Base-by-base conservation (phyloP, 2,888 invertebrate species). In the Melanargia galathea region DNA sequence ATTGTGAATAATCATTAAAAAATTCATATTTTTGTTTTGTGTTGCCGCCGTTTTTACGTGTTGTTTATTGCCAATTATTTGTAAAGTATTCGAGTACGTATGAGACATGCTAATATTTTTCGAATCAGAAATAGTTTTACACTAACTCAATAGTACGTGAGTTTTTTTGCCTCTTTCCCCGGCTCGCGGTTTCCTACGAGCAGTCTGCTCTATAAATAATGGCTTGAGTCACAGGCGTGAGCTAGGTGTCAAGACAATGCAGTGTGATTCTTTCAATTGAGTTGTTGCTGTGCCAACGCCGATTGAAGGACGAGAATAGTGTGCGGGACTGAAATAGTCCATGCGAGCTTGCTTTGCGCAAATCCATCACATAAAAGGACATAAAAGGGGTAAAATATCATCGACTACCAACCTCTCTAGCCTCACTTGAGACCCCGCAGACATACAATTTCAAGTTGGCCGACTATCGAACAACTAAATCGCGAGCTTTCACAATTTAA, bases 201-300 rank as follows among this genome's bases (percentile, higher is more conserved):
- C 63, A 43, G 70, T 63, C 66, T 65, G 56, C 52, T 62, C 67
- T 71, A 71, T 67, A 59, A 69, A 69, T 71, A 70, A 65, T 64
- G 63, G 11, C 60, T 67, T 70, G 66, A 70, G 63, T 71, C 69
- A 70, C 46, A 35, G 20, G 38, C 52, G 24, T 46, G 62, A 52
- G 57, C 62, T 66, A 63, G 57, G 57, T 63, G 71, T 67, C 64
- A 55, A 45, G 60, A 64, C 57, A 67, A 70, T 72, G 71, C 71
- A 72, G 63, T 68, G 57, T 63, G 63, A 64, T 69, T 68, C 61
- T 65, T 65, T 66, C 43, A 60, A 65, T 60, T 49, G 24, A 45
- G 45, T 60, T 64, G 54, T 63, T 68, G 62, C 62, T 63, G 65
- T 71, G 72, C 71, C 71, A 66, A 71, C 59, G 30, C 10, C 10